Evolutionary conservation across 2,113 vertebrate species (phyloP).

Genomic region (Oreocharis arfaki): DNA sequence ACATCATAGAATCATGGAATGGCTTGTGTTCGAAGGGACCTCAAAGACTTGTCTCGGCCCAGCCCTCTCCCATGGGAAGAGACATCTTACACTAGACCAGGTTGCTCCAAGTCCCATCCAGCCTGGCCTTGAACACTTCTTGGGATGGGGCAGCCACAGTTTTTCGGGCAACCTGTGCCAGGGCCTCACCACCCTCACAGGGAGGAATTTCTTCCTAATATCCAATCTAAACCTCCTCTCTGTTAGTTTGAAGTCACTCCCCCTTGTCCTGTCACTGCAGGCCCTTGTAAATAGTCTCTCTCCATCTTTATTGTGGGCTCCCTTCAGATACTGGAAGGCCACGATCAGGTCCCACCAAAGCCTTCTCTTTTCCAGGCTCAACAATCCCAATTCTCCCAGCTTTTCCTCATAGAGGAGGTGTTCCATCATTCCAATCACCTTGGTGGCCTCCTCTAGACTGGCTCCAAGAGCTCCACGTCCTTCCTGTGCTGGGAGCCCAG

Average conservation of each 20-base stretch:
- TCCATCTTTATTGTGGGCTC: background rate
- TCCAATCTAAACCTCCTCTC: background rate
- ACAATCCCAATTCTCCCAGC: accelerated
- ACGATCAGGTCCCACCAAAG: accelerated
- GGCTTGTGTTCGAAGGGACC: background rate
- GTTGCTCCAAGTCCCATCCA: background rate
- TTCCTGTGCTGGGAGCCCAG: background rate
- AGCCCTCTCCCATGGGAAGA: accelerated
- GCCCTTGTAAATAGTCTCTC: accelerated
- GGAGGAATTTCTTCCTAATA: background rate
- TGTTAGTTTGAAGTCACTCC: background rate
- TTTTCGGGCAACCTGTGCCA: background rate
- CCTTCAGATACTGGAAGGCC: background rate
- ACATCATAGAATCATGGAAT: background rate
- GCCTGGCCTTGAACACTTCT: background rate
- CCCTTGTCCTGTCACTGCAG: background rate
- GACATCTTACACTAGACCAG: background rate
- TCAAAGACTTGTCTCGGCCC: accelerated
- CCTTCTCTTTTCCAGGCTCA: background rate
- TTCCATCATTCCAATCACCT: background rate
- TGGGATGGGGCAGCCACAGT: background rate
- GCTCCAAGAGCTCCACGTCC: background rate
- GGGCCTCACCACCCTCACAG: background rate
- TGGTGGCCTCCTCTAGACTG: background rate
- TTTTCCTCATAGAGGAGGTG: background rate